These are phyloP conservation scores for Drosophila kurseongensis DNA, from an alignment of 1,140 invertebrate genomes.

Conservation along the genomic window DNA sequence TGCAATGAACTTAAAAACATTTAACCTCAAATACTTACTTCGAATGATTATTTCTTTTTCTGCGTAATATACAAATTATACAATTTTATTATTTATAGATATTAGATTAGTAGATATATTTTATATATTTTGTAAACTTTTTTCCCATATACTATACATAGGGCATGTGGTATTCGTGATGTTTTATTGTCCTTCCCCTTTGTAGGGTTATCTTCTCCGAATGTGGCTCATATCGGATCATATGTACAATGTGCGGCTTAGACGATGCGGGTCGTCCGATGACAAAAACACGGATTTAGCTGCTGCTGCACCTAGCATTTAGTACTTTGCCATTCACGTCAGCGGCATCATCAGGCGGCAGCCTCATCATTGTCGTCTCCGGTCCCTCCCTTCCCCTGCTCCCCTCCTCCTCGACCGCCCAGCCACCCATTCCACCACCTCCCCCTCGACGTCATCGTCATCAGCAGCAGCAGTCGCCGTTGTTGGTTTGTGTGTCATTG, in stretches of 20 bases:
- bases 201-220: conserved; percentile 4
- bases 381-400: neutral
- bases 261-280: conserved; percentile 46
- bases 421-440: neutral
- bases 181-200: neutral
- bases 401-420: neutral
- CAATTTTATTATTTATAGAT: too few relatives aligned
- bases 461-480: conserved; percentile 46
- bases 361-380: conserved; percentile 25
- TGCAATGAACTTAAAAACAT: too few relatives aligned
- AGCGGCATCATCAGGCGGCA: conserved; percentile 36
- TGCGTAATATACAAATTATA: too few relatives aligned
- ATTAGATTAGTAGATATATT: too few relatives aligned
- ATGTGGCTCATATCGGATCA: conserved; percentile 38
- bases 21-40: too few relatives aligned
- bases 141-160: neutral
- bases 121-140: too few relatives aligned
- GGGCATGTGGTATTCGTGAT: conserved; percentile 7
- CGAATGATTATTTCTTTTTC: too few relatives aligned
- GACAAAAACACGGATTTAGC: conserved; percentile 57
- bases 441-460: conserved; percentile 16
- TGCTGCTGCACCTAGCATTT: conserved; percentile 47
- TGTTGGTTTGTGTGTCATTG: conserved; percentile 81
- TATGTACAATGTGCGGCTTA: conserved; percentile 27
- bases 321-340: conserved; percentile 49